Base-by-base conservation (phyloP, 2,113 vertebrate species). In the Larimichthys crocea region DNA sequence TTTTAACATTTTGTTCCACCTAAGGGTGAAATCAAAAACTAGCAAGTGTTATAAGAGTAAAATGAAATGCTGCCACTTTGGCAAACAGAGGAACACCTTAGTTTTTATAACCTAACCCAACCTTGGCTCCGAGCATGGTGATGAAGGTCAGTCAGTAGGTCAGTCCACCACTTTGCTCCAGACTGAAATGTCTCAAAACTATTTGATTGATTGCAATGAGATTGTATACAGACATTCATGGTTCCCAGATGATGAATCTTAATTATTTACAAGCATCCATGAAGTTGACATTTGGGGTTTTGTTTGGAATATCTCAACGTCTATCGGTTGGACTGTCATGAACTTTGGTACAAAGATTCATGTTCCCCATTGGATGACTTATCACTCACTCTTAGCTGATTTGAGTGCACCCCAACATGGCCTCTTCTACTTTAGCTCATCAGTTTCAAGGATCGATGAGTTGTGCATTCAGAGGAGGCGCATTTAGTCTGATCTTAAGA, bases 381-480 rank as follows among this genome's bases (percentile, higher is more conserved):
- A 40, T 40, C 35, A 40, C 35, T 40, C 35, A 40, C 35, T 44
- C 48, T 12, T 31, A 65, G 26, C 26, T 49, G 31, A 62, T 35
- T 26, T 14, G 5, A 70, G 48, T 71, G 11, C n/a, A 53, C n/a
- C 14, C 66, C 35, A 70, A 20, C 14, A 49, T 20, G 29, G 29
- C 42, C 52, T 50, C 78, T 73, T 73, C 42, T 29, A 31, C 52
- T 52, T 74, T 2, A 22, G 40, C 44, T 22, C 5, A 5, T 65
- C 55, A 26, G 29, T 14, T 56, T 67, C 26, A 59, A 50, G 5
- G 49, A 44, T 29, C 9, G 1, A 20, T 72, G 59, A 86, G 40
- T n/a, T 60, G 55, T 82, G 9, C 22, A 46, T 52, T 73, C 16
- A 73, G 56, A 71, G 9, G 61, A 42, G 55, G 20, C 6, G 11